Percentiles rank a stretch among this genome's conserved stretches.
Conservation (phyloP, 2,113 vertebrate genomes). For the Pachycephala philippinensis region DNA sequence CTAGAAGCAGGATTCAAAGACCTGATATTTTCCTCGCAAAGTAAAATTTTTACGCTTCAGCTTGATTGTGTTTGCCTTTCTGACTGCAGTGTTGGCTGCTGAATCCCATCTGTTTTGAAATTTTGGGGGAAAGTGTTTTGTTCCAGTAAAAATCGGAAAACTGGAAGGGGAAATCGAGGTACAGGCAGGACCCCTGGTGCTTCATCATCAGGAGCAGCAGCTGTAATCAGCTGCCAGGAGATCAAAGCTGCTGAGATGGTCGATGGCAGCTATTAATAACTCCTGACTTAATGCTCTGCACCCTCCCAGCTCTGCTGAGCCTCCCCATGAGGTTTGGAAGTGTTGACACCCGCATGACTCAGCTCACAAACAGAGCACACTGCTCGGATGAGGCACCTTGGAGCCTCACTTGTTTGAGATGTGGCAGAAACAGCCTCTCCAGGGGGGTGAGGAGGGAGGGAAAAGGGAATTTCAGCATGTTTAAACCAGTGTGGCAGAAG, state of each 20-base stretch:
- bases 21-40: background rate
- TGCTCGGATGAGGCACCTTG: background rate
- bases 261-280: constrained; percentile 54
- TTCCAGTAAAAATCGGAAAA: background rate
- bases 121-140: background rate
- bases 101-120: background rate
- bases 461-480: fast-evolving
- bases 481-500: background rate
- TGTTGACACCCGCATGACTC: constrained; percentile 44
- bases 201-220: background rate
- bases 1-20: background rate
- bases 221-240: constrained; percentile 33
- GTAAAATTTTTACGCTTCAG: background rate
- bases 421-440: background rate
- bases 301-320: constrained; percentile 5
- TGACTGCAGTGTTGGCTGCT: background rate
- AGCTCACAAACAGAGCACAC: background rate
- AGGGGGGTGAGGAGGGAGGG: background rate
- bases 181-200: background rate
- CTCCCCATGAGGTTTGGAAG: background rate
- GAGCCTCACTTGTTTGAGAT: background rate
- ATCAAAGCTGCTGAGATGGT: constrained; percentile 34
- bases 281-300: background rate
- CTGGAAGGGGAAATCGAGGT: background rate
- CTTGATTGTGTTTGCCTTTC: constrained; percentile 8